phyloP scores from a whole-genome alignment of 2,113 vertebrate genomes.

The Leptosomus discolor region DNA sequence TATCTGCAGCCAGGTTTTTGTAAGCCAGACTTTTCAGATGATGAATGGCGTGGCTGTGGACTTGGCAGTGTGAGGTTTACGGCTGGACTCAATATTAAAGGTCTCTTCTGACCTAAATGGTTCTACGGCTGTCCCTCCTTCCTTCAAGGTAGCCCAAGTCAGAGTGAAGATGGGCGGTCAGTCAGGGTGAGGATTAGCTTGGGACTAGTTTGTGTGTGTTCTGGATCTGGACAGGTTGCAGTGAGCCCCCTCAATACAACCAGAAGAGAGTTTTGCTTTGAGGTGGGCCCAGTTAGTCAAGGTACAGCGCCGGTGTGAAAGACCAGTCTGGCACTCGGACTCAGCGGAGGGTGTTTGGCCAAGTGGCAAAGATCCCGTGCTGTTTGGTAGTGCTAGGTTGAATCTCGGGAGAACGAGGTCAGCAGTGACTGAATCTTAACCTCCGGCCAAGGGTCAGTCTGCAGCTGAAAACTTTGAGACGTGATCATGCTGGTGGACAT shows the following conservation, averaged over 20 bases:
- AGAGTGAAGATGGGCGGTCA: neutral
- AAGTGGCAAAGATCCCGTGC: accelerated
- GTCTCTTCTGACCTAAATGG: too few species aligned
- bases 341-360: neutral
- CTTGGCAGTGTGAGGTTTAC: too few species aligned
- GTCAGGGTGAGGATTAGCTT: neutral
- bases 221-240: neutral
- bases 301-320: neutral
- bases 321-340: neutral
- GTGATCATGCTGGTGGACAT: accelerated
- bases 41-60: too few species aligned
- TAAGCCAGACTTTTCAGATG: neutral
- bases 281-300: too few species aligned
- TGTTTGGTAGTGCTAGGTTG: neutral
- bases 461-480: neutral
- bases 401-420: neutral
- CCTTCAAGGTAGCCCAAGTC: neutral
- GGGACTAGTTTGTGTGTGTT: neutral
- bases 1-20: neutral
- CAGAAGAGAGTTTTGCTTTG: neutral
- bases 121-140: neutral
- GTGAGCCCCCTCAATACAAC: neutral
- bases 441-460: neutral
- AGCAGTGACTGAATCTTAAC: neutral
- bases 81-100: too few species aligned